phyloP scores from a whole-genome alignment of 2,797 vertebrate species.

The Cuculus canorus region DNA sequence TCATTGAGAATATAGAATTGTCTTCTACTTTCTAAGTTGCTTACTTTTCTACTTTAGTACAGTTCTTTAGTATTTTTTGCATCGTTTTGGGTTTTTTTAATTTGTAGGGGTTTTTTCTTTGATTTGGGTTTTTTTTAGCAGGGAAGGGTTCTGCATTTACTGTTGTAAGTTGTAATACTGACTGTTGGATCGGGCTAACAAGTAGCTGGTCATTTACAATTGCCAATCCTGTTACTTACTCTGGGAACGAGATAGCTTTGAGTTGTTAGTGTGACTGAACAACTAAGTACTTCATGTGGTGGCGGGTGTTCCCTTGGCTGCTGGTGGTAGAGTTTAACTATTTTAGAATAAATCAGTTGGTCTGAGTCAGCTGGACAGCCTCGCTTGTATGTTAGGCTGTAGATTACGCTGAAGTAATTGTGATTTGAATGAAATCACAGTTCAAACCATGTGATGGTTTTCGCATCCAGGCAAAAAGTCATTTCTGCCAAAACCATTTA shows the following conservation, averaged over 20 bases:
- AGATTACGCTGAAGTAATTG: background rate
- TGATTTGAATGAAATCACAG: background rate
- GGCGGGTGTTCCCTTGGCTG: background rate
- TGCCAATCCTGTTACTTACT: background rate
- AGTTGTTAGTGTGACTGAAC: constrained; percentile 35
- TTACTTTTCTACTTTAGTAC: background rate
- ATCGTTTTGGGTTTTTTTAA: background rate
- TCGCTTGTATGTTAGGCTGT: background rate
- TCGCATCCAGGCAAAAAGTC: background rate
- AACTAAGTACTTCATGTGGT: constrained; percentile 39
- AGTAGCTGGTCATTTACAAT: background rate
- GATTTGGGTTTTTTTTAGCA: background rate
- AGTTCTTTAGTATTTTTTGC: background rate
- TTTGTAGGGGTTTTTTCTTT: background rate
- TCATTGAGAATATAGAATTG: background rate
- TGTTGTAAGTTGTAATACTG: background rate
- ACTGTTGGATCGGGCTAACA: background rate
- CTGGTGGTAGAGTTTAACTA: background rate
- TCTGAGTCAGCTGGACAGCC: background rate
- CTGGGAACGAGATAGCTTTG: constrained; percentile 34
- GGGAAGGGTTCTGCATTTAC: background rate
- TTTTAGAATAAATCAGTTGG: background rate
- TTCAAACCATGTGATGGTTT: background rate
- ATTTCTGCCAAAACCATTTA: background rate
- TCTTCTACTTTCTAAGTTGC: background rate